Conservation (phyloP, 2,113 vertebrate genomes). For the Oreochromis aureus region DNA sequence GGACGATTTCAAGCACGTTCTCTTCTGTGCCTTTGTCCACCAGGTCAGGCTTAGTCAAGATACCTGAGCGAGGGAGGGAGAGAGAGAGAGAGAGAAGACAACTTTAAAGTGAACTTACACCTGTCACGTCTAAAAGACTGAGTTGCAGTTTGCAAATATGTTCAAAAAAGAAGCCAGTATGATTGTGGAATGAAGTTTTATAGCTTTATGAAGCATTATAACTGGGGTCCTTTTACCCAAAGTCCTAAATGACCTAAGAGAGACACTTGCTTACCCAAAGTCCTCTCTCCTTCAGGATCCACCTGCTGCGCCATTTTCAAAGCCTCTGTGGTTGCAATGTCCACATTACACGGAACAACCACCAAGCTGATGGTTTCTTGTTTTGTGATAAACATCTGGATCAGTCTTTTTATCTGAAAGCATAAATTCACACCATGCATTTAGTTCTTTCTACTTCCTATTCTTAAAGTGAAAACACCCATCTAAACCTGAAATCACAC, state of each 20-base stretch:
- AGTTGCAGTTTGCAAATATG: not conserved
- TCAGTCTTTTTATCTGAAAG: slow-evolving; percentile 80
- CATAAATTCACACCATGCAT: not conserved
- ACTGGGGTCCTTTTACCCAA: not conserved
- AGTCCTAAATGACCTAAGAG: slow-evolving; percentile 62
- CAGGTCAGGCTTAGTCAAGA: slow-evolving; percentile 89
- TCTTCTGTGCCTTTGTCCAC: slow-evolving; percentile 83
- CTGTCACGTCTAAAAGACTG: not conserved
- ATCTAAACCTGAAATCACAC: not conserved
- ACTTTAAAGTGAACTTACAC: not conserved
- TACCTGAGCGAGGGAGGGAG: slow-evolving; percentile 63
- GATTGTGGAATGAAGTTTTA: not conserved
- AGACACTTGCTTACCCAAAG: slow-evolving; percentile 11
- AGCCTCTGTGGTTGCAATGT: slow-evolving; percentile 89
- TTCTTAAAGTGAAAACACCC: not conserved
- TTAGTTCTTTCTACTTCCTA: not conserved
- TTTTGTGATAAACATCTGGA: slow-evolving; percentile 74
- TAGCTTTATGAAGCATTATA: not conserved
- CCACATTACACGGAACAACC: slow-evolving; percentile 85
- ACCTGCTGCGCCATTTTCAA: slow-evolving; percentile 86
- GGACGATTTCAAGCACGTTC: slow-evolving; percentile 66
- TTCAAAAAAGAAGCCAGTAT: not conserved
- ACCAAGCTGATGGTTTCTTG: slow-evolving; percentile 87
- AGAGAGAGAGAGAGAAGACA: not conserved
- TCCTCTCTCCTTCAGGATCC: slow-evolving; percentile 84